These are phyloP conservation scores for Equus przewalskii DNA, from an alignment of 2,113 vertebrate genomes.

Conservation along the genomic window DNA sequence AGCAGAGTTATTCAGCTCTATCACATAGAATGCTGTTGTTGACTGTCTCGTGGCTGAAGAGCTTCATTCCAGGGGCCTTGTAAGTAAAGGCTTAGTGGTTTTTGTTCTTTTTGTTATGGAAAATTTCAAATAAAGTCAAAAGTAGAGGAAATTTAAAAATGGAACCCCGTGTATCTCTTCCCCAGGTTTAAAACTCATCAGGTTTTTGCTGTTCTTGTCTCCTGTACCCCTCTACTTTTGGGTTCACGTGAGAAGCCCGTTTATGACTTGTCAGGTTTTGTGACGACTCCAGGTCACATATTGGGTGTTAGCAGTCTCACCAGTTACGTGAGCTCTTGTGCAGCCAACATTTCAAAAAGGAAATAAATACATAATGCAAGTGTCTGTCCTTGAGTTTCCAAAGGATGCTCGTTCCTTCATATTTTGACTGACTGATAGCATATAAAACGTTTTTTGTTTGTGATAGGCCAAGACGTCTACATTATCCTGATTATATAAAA, in stretches of 20 bases:
- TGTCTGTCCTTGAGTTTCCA: background rate
- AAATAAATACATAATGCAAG: background rate
- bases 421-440: background rate
- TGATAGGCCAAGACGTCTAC: background rate
- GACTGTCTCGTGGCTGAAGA: too few relatives aligned
- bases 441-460: background rate
- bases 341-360: background rate
- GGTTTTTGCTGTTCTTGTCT: background rate
- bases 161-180: background rate
- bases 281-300: background rate
- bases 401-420: background rate
- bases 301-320: background rate
- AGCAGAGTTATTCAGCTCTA: too few relatives aligned
- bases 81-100: background rate
- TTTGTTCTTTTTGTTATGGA: background rate
- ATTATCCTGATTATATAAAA: background rate
- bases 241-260: background rate
- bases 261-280: background rate
- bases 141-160: background rate
- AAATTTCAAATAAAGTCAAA: background rate
- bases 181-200: background rate
- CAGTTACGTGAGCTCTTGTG: background rate
- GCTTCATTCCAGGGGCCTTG: background rate
- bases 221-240: background rate
- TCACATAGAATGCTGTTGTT: background rate